A percentile compares a stretch with the other conserved stretches of the same genome.
Conservation (phyloP, 2,797 vertebrate species). For the Perodicticus potto region DNA sequence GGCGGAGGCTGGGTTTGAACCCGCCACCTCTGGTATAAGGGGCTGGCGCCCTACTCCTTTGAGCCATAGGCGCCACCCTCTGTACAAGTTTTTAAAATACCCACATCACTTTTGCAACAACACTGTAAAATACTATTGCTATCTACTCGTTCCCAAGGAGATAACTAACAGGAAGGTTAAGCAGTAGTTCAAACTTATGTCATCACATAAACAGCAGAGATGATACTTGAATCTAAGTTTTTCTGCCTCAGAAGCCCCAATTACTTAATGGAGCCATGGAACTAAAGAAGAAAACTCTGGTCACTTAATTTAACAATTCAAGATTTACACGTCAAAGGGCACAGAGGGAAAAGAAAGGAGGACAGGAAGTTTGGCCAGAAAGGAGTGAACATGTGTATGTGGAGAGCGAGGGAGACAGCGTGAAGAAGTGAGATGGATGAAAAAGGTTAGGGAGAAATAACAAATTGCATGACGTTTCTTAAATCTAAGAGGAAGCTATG, state of each 20-base stretch:
- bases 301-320: conserved; percentile 12
- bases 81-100: neutral
- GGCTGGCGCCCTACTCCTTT: too few species aligned
- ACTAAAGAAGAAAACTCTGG: neutral
- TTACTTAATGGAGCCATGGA: neutral
- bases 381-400: neutral
- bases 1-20: too few species aligned
- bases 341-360: neutral
- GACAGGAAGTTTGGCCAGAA: neutral
- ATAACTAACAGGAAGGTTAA: neutral
- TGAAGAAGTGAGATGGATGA: neutral
- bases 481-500: neutral
- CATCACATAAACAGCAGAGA: neutral
- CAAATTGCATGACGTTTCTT: neutral
- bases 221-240: neutral
- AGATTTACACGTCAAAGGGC: neutral
- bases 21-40: too few species aligned
- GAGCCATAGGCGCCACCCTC: too few species aligned
- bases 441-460: neutral
- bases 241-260: neutral
- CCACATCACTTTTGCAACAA: neutral
- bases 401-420: neutral
- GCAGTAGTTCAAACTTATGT: neutral
- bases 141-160: neutral
- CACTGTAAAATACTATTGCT: neutral